These are phyloP conservation scores for Otis tarda DNA, from an alignment of 2,113 vertebrate species.

Conservation along the genomic window DNA sequence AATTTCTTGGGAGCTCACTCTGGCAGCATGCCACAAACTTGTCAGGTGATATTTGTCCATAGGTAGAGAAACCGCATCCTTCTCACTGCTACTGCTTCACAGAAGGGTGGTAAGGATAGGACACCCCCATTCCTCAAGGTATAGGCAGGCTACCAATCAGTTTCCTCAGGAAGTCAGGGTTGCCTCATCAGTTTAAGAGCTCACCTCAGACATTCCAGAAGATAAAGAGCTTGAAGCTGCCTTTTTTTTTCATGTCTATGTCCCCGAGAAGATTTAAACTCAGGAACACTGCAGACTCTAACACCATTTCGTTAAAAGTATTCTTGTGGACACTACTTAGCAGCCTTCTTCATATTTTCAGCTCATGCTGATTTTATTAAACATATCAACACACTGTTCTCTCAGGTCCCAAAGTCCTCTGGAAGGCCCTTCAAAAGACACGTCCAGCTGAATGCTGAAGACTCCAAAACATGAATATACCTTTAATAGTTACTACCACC, in stretches of 20 bases:
- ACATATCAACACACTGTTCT: neutral
- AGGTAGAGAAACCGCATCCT: neutral
- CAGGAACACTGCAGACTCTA: neutral
- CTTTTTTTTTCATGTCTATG: neutral
- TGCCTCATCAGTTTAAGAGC: neutral
- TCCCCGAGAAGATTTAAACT: neutral
- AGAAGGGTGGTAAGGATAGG: neutral
- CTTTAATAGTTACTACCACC: neutral
- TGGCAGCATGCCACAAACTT: accelerated
- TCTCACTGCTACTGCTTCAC: neutral
- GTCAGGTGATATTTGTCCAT: neutral
- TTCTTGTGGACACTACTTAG: neutral
- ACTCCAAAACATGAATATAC: neutral
- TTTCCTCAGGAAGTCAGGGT: neutral
- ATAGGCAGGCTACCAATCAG: neutral
- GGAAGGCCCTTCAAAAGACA: neutral
- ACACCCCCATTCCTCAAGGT: neutral
- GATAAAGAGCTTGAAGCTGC: neutral
- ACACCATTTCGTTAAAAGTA: neutral
- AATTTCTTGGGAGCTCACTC: neutral
- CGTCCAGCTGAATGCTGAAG: neutral
- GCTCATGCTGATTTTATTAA: neutral
- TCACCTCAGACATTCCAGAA: neutral
- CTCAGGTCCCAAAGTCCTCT: neutral
- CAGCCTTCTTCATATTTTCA: neutral